A percentile compares a stretch with the other conserved stretches of the same genome.
These are phyloP conservation scores for Helobdella robusta DNA, from an alignment of 2,888 invertebrate species.

Conservation along the genomic window DNA sequence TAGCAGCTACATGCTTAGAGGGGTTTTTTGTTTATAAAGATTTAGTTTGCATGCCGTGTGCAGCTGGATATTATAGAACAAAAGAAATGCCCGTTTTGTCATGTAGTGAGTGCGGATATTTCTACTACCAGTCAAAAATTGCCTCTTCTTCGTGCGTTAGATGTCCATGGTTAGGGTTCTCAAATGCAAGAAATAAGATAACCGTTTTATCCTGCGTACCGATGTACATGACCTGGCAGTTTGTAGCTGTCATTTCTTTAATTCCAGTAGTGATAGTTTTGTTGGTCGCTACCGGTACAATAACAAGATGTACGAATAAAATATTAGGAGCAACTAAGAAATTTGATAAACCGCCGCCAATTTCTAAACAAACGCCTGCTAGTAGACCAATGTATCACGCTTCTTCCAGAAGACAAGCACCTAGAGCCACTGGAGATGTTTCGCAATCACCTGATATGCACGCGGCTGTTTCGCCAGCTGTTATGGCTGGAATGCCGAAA, in stretches of 20 bases:
- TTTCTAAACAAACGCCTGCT: too few relatives aligned
- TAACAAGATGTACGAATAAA: too few relatives aligned
- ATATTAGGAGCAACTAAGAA: too few relatives aligned
- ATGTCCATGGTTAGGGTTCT: constrained; percentile 12
- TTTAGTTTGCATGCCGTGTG: constrained; percentile 21
- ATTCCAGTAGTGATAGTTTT: not conserved
- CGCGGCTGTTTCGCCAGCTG: not conserved
- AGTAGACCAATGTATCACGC: too few relatives aligned
- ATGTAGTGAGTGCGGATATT: constrained; percentile 11
- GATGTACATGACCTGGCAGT: constrained; percentile 13
- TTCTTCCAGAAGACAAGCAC: too few relatives aligned
- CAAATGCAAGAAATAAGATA: not conserved
- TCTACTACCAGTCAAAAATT: constrained; percentile 14
- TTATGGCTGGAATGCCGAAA: not conserved
- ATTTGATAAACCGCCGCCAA: not conserved
- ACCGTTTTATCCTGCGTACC: constrained; percentile 9
- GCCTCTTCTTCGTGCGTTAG: not conserved
- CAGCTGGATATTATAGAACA: constrained; percentile 11
- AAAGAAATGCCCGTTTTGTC: not conserved
- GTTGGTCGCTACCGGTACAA: not conserved
- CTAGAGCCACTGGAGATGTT: too few relatives aligned
- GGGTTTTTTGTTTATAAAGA: constrained; percentile 12
- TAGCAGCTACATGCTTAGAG: not conserved
- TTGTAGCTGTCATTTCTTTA: not conserved
- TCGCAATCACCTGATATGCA: not conserved